Conservation (phyloP, 2,113 vertebrate species). For the Micromys minutus region DNA sequence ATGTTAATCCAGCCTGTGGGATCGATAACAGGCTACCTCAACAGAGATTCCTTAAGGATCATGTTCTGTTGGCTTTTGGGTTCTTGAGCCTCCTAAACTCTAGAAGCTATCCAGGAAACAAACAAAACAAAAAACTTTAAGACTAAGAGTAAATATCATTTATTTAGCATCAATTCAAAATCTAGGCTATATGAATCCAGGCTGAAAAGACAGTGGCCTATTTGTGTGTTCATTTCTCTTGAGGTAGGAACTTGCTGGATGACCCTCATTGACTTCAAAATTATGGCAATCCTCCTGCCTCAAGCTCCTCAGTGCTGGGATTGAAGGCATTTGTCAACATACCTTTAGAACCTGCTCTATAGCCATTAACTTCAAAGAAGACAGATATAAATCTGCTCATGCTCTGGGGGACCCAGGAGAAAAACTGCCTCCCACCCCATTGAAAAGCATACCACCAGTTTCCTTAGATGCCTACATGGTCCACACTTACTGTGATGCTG, state of each 20-base stretch:
- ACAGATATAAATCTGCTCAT: not conserved
- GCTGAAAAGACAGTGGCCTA: not conserved
- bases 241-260: not conserved
- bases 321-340: not conserved
- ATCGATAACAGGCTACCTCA: not conserved
- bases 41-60: not conserved
- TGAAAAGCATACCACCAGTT: not conserved
- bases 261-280: not conserved
- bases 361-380: not conserved
- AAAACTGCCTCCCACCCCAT: not conserved
- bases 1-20: not conserved
- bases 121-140: not conserved
- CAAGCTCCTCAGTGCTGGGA: not conserved
- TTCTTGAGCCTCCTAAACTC: not conserved
- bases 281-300: not conserved
- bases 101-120: not conserved
- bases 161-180: not conserved
- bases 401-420: not conserved
- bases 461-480: not conserved
- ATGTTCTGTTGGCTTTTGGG: not conserved
- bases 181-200: not conserved
- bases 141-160: not conserved
- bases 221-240: not conserved
- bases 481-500: not conserved
- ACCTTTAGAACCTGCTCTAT: not conserved